Percentiles rank a stretch among this genome's conserved stretches.
These are phyloP conservation scores for Platycheirus albimanus DNA, from an alignment of 2,888 invertebrate species.

Conservation along the genomic window DNA sequence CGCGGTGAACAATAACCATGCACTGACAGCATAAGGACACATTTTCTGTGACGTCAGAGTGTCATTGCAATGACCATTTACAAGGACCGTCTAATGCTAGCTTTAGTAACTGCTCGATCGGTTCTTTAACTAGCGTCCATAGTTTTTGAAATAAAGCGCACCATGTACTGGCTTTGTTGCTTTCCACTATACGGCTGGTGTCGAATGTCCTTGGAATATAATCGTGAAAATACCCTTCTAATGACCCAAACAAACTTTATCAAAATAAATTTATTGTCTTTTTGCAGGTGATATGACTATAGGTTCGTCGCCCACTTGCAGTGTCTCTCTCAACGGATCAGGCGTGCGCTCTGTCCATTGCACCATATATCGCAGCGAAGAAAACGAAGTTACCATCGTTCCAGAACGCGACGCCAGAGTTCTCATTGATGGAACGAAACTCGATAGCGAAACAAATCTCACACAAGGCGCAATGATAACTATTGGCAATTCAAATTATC, in stretches of 20 bases:
- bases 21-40: too few species aligned
- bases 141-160: too few species aligned
- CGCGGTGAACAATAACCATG: too few species aligned
- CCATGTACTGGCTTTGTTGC: too few species aligned
- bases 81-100: too few species aligned
- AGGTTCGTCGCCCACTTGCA: slow-evolving; percentile 90
- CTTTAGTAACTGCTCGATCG: too few species aligned
- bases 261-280: too few species aligned
- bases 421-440: slow-evolving; percentile 89
- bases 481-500: slow-evolving; percentile 94
- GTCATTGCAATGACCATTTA: too few species aligned
- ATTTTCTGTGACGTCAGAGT: too few species aligned
- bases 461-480: slow-evolving; percentile 96
- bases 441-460: slow-evolving; percentile 89
- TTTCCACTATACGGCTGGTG: too few species aligned
- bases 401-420: slow-evolving; percentile 88
- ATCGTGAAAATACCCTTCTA: too few species aligned
- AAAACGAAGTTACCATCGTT: slow-evolving; percentile 91
- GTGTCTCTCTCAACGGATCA: slow-evolving; percentile 92
- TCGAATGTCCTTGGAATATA: neutral
- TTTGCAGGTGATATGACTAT: slow-evolving; percentile 90
- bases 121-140: too few species aligned
- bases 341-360: slow-evolving; percentile 94
- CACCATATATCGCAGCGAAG: slow-evolving; percentile 91
- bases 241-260: slow-evolving; percentile 4